Conservation (phyloP, 2,797 vertebrate genomes). For the Rhinichthys osculus region DNA sequence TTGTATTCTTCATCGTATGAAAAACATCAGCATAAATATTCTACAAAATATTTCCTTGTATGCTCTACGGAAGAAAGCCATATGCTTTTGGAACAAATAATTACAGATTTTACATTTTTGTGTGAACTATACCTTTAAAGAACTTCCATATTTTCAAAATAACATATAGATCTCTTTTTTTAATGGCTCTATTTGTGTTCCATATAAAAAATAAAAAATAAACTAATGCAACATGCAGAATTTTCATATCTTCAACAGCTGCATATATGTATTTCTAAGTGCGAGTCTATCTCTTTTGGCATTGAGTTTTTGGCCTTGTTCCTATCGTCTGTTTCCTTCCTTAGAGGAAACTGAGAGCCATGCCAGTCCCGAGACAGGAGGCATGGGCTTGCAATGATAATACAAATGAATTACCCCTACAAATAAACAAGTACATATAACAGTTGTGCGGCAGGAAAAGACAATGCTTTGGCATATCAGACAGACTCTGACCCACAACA, state of each 20-base stretch:
- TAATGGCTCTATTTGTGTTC: neutral
- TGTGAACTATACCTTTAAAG: neutral
- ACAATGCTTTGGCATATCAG: constrained; percentile 16
- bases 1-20: neutral
- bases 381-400: constrained; percentile 77
- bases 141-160: neutral
- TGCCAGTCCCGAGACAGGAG: constrained; percentile 78
- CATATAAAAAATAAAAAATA: neutral
- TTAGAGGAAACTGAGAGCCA: constrained; percentile 77
- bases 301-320: constrained; percentile 61
- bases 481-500: constrained; percentile 67
- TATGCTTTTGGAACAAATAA: neutral
- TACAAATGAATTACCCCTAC: constrained; percentile 75
- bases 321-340: constrained; percentile 80
- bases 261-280: neutral
- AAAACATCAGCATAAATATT: neutral
- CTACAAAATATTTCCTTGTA: neutral
- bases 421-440: constrained; percentile 10
- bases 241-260: neutral
- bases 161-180: neutral
- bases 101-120: neutral
- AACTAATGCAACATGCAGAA: neutral
- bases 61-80: neutral
- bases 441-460: constrained; percentile 25
- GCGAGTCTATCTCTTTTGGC: neutral